Base-by-base conservation (phyloP, 2,888 invertebrate genomes). In the Subacronicta megacephala region DNA sequence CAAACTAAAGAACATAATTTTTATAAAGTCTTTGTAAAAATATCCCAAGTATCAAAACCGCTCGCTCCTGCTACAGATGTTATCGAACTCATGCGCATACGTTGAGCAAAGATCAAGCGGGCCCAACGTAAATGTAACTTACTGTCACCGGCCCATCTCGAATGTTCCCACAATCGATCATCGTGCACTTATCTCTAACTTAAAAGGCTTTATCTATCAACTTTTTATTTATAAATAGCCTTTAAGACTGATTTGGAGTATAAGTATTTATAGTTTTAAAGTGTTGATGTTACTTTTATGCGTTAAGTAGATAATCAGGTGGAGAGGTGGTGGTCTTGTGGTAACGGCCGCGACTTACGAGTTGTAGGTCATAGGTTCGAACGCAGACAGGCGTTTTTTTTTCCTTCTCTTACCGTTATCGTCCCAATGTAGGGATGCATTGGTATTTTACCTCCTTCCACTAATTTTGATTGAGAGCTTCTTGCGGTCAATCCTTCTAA, bases 111-210 rank as follows among this genome's bases (percentile, higher is more conserved):
- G 87, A 83, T 85, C 90, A 72, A 76, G 77, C 62, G 67, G 31
- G 49, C 57, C 56, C 62, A 85, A 88, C 83, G 83, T 89, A 88
- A 90, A 90, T 85, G 88, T 90, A 88, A 89, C 90, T 91, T 90
- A 90, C 90, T 93, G 93, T 93, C 93, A 89, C 88, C 91, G 76
- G 72, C 73, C 78, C 83, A 82, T 82, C 86, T 81, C 78, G 57
- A 62, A 69, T 78, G 81, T 92, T 94, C 93, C 90, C 93, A 94
- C 93, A 87, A 93, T 94, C 93, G 90, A 94, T 94, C 93, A 94
- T 82, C 83, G 81, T 73, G 71, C 62, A 79, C 83, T 90, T 93
- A 93, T 93, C 93, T 87, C 51, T 42, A 78, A 85, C 84, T 87
- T 92, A 93, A 93, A 90, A 92, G 90, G 80, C 83, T 83, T 89